Evolutionary conservation across 1,140 invertebrate species (phyloP), one percentile per base, ranked within the genome.

Genomic region (Aphaenogaster rudis): DNA sequence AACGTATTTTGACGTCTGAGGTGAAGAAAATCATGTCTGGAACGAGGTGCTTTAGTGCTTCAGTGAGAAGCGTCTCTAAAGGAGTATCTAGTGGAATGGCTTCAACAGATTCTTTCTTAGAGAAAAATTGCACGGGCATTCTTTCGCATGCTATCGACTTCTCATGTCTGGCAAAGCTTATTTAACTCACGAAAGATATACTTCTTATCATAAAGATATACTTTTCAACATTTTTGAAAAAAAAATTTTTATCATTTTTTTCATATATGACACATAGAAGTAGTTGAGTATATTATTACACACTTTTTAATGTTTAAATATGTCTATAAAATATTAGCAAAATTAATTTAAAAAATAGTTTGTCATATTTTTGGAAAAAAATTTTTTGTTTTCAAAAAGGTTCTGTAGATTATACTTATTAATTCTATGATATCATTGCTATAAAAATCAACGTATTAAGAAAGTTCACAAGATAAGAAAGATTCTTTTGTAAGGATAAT

Each of bases 41-140:
- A 77, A 21, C 5, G 45, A 74, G 54, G 17, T 76, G 3, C 71
- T 72, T 33, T n/a, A 48, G 11, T 72, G 9, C 21, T 21, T 45
- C 15, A 21, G 3, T 8, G 28, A 54, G 33, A 78, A 50, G 17
- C 1, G 15, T 52, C 72, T 85, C 33, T 4, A n/a, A 45, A 64
- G 57, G 6, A 77, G 8, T 78, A 85, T 64, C 45, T 42, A 42
- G 28, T 36, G 33, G 45, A 21, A 64, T 77, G 7, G 42, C 57
- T 42, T 63, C n/a, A 76, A 61, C 28, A 77, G 48, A 85, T 78
- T 77, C 33, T 45, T 76, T 61, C 17, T n/a, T 33, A 15, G 36
- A 84, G 59, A 85, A 78, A 85, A 85, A 85, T 78, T 85, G 72
- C 57, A 50, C n/a, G 36, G 45, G 36, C 13, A 61, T 85, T 63